Evolutionary conservation across 1,140 invertebrate genomes (phyloP), one percentile per base, ranked within the genome.

Genomic region (Heliothis subflexa): DNA sequence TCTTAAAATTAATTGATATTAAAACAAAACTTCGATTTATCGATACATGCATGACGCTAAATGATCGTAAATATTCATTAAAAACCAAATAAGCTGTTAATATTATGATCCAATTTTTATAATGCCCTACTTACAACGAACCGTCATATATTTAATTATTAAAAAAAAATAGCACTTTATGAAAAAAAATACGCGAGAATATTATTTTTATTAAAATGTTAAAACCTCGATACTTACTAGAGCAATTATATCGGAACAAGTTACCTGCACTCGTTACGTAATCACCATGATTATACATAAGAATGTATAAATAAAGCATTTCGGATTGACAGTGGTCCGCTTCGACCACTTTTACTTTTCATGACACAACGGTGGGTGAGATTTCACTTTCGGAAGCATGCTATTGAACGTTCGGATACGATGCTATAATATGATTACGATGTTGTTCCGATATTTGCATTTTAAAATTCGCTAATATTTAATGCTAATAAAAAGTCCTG

Each of bases 321-420:
- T 85, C 81, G 82, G 76, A 83, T 61, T 78, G 66, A 78, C 76
- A 79, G 70, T 86, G 73, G 73, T 16, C 79, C 72, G 45, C 77
- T 81, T 77, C 55, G 80, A 81, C 45, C 82, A 89, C 88, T 91
- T 89, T 89, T 91, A 89, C 88, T 91, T 89, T 89, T 84, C 84
- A 81, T 86, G 84, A 88, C 86, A 88, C 83, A 79, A 83, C 81
- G 72, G 78, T 84, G 81, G 85, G 78, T 85, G 82, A 85, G 89
- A 91, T 89, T 91, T 91, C 88, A 82, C 86, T 87, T 84, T 75
- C 73, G 72, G 78, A 81, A 85, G 85, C 87, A 54, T 83, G 83
- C 81, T 87, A 86, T 86, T 86, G 78, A 73, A 71, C 61, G 28
- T 73, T 75, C 74, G 16, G 73, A 71, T 71, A 40, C 25, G 47